Base-by-base conservation (phyloP, 1,140 invertebrate species). In the Drosophila tristis region DNA sequence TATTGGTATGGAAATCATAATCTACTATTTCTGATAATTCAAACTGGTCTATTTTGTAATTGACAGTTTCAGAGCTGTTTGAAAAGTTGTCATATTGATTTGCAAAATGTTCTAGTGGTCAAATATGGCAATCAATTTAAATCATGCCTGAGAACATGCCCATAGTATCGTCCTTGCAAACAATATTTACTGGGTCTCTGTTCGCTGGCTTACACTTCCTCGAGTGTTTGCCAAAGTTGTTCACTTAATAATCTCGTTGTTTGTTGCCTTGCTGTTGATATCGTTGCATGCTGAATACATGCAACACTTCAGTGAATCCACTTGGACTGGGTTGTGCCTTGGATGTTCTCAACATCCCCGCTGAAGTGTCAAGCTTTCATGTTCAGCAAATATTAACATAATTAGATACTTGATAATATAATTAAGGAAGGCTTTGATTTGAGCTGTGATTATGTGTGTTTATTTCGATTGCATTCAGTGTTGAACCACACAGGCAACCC, bases 321-420 rank as follows among this genome's bases (percentile, higher is more conserved):
- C 20, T 73, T 60, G 39, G 48, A 20, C 3, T 8, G 3, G 31
- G 31, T 13, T 13, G 11, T 15, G 35, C 45, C 68, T 65, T 9
- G 8, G 13, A 23, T 23, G 42, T 4, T 45, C 68, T 66, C 71
- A 75, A 71, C 80, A 84, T 42, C 63, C 44, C 47, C 55, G 61
- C 47, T 31, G 47, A 75, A 74, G 80, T 84, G 75, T 79, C 73
- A 79, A 82, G 74, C 31, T 57, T 48, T 58, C 59, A 49, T 84
- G 64, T 70, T 70, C 43, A 53, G 47, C 54, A 74, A 71, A 75
- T 62, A 65, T 53, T 63, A 74, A 54, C 57, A 79, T 62, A 65
- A 47, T 48, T 15, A 47, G 15, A 45, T 29, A 43, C 59, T 65
- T 50, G 26, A 20, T 15, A 42, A 56, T 26, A 50, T 67, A 59